Evolutionary conservation across 2,888 invertebrate species (phyloP).

Genomic region (Athrips mouffetella): DNA sequence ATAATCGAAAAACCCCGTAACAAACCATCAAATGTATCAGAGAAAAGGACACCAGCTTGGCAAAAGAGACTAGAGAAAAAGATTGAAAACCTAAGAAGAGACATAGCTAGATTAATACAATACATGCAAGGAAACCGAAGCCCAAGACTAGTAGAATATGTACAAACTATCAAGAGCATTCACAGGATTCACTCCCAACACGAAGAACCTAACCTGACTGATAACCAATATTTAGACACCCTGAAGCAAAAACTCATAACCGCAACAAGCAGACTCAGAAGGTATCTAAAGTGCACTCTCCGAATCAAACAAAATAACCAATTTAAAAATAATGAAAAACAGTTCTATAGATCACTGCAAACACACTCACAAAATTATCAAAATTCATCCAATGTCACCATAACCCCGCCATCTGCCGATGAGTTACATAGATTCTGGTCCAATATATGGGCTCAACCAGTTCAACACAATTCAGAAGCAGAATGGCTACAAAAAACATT

Average conservation of each 20-base stretch:
- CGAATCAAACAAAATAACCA: constrained; percentile 1
- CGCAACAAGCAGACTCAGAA: background rate
- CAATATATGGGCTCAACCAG: background rate
- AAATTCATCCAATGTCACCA: background rate
- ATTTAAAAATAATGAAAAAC: constrained; percentile 9
- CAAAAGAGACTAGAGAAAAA: constrained; percentile 7
- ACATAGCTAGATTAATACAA: background rate
- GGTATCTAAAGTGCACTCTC: constrained; percentile 4
- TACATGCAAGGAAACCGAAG: constrained; percentile 2
- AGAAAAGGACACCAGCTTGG: background rate
- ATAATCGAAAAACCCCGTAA: background rate
- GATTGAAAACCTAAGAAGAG: background rate
- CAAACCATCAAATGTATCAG: background rate
- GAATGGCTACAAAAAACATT: background rate
- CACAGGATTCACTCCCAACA: constrained; percentile 1
- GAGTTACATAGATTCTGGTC: background rate
- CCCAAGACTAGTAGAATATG: background rate
- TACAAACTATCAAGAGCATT: background rate
- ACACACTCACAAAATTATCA: background rate
- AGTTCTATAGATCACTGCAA: background rate
- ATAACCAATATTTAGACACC: constrained; percentile 10
- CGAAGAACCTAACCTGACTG: constrained; percentile 4
- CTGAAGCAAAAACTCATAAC: constrained; percentile 13
- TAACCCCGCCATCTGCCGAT: background rate
- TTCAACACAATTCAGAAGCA: background rate